Evolutionary conservation across 1,140 invertebrate species (phyloP).

Genomic region (Rhynchophorus ferrugineus): DNA sequence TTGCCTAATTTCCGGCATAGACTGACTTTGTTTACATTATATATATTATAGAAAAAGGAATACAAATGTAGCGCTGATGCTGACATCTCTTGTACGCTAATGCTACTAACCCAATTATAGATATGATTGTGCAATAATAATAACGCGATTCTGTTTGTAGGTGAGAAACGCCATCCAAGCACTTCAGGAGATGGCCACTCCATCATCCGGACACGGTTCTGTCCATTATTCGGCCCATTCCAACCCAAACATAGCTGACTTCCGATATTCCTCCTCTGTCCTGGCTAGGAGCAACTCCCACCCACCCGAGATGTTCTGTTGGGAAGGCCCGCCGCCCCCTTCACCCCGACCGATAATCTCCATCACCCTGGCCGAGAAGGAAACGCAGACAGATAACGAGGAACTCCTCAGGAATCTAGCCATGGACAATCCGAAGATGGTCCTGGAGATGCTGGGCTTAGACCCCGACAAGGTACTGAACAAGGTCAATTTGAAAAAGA

Average conservation of each 20-base stretch:
- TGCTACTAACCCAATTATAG: no score
- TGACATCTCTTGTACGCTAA: no score
- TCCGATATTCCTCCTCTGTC: conserved; percentile 40
- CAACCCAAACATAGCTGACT: conserved; percentile 56
- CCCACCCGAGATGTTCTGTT: conserved; percentile 71
- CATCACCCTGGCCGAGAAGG: conserved; percentile 31
- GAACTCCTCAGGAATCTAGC: conserved; percentile 43
- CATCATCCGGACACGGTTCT: conserved; percentile 44
- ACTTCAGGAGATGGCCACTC: conserved; percentile 67
- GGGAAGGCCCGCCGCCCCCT: conserved; percentile 43
- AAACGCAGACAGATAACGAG: conserved; percentile 44
- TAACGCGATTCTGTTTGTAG: no score
- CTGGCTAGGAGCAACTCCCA: conserved; percentile 68
- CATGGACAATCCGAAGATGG: conserved; percentile 43
- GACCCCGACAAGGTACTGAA: conserved; percentile 41
- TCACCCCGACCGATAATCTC: conserved; percentile 22
- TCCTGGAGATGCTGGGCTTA: conserved; percentile 45
- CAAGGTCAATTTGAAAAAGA: conserved; percentile 31
- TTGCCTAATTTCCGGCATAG: no score
- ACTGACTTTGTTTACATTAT: no score
- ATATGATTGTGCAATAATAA: no score
- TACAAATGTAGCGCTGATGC: no score
- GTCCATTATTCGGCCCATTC: conserved; percentile 54
- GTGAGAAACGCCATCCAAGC: conserved; percentile 74
- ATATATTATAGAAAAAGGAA: no score